Base-by-base conservation (phyloP, 2,888 invertebrate species). In the Hybos culiciformis region DNA sequence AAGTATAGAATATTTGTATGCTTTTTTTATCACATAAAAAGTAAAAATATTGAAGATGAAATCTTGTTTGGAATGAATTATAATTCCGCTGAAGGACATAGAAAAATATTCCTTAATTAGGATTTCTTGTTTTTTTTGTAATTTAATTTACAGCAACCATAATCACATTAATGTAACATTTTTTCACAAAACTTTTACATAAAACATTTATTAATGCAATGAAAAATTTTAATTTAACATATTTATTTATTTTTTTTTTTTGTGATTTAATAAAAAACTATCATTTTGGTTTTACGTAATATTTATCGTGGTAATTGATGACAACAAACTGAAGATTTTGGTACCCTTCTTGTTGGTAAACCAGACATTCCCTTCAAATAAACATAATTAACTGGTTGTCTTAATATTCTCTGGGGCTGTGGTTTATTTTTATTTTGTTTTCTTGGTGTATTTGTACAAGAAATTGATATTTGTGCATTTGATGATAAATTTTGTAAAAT, bases 361-460 rank as follows among this genome's bases (percentile, higher is more conserved):
- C 86, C 86, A 7, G 85, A 85, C 52, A 84, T 71, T 36, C 86
- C 86, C 50, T 78, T 78, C 14, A 83, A 78, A 59, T 85, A 85
- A 0, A 82, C 83, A 61, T 86, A 86, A 1, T 79, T 74, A 1
- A 84, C 78, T 3, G 86, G 86, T 39, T 82, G 74, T 29, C 87
- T 72, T 19, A 86, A 69, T 44, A 87, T 86, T 54, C 80, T 74
- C 60, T 83, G 81, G 15, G 80, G 83, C 43, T 47, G 47, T 38
- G 21, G 11, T 31, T 48, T 45, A 37, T 48, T 48, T 14, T 32
- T 33, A 3, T 48, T 45, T 21, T 45, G 45, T 46, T 56, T 56
- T 15, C 59, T 45, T 8, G 65, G 63, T 11, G 66, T 68, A 41
- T 73, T 75, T 45, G 70, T 75, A 59, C 74, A 74, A 44, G 78